A percentile compares a stretch with the other conserved stretches of the same genome.
phyloP scores from a whole-genome alignment of 2,113 vertebrate genomes.

The Falco punctatus region DNA sequence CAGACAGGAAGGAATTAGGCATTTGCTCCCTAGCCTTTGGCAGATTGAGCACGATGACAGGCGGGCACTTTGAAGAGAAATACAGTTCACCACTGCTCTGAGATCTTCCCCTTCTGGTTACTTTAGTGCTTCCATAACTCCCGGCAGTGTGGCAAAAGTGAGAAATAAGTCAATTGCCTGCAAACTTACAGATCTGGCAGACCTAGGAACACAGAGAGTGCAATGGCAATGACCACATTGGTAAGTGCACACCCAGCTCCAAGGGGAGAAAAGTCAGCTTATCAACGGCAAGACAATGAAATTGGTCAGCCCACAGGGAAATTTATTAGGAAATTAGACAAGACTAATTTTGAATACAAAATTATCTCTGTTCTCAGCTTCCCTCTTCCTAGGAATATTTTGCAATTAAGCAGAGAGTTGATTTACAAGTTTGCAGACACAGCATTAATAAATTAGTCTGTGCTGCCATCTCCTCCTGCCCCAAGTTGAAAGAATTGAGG shows the following conservation, averaged over 20 bases:
- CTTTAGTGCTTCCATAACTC: not conserved
- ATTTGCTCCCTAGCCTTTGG: not conserved
- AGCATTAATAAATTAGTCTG: not conserved
- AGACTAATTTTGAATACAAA: not conserved
- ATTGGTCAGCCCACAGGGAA: not conserved
- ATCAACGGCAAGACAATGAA: not conserved
- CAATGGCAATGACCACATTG: not conserved
- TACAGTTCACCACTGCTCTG: not conserved
- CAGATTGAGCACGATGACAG: accelerated
- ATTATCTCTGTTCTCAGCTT: not conserved
- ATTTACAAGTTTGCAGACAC: not conserved
- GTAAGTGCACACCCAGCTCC: not conserved
- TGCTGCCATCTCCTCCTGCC: not conserved
- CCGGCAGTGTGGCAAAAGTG: not conserved
- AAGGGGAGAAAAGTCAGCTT: not conserved
- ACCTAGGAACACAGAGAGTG: not conserved
- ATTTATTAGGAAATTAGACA: not conserved
- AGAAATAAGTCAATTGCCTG: not conserved
- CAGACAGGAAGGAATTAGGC: not conserved
- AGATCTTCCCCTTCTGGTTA: not conserved
- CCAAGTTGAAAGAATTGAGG: not conserved
- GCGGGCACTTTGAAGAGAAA: not conserved
- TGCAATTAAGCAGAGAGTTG: not conserved
- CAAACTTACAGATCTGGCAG: not conserved
- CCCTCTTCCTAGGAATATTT: not conserved